phyloP scores from a whole-genome alignment of 1,140 invertebrate species.

The Scaptomyza hsui region DNA sequence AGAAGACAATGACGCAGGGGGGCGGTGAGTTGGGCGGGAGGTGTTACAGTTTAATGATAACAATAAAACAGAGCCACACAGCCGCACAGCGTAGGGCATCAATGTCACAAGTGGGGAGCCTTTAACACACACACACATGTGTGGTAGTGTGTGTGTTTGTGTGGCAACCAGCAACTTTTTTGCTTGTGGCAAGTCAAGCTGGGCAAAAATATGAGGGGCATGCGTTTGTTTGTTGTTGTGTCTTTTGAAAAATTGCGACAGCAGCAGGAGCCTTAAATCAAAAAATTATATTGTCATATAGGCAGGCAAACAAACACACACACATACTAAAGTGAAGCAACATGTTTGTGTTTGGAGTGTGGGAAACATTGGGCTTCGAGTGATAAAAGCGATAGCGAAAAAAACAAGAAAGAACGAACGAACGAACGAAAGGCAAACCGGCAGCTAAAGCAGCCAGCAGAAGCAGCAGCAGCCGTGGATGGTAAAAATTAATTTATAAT shows the following conservation, averaged over 20 bases:
- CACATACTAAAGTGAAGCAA: slow-evolving; percentile 50
- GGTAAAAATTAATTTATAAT: slow-evolving; percentile 83
- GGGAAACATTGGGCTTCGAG: slow-evolving; percentile 21
- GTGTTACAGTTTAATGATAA: slow-evolving; percentile 79
- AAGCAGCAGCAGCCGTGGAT: slow-evolving; percentile 51
- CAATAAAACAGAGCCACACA: slow-evolving; percentile 70
- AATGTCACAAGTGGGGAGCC: slow-evolving; percentile 64
- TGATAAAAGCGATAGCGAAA: slow-evolving; percentile 66
- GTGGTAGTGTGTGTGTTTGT: slow-evolving; percentile 21
- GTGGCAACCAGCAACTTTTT: slow-evolving; percentile 66
- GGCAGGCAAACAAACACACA: slow-evolving; percentile 52
- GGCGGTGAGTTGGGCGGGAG: slow-evolving; percentile 34
- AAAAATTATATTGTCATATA: slow-evolving; percentile 83
- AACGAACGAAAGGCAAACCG: neutral
- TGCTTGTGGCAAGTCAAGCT: slow-evolving; percentile 57
- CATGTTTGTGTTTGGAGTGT: slow-evolving; percentile 61
- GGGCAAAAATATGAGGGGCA: slow-evolving; percentile 61
- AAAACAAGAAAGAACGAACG: slow-evolving; percentile 19
- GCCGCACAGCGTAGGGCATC: slow-evolving; percentile 58
- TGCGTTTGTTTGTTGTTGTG: slow-evolving; percentile 28
- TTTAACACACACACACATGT: slow-evolving; percentile 6
- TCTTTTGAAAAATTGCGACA: slow-evolving; percentile 79
- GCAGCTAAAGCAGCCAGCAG: slow-evolving; percentile 13
- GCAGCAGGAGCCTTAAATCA: slow-evolving; percentile 76
- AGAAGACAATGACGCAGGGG: slow-evolving; percentile 51